Base-by-base conservation (phyloP, 2,888 invertebrate genomes). In the Spilosoma lubricipeda region DNA sequence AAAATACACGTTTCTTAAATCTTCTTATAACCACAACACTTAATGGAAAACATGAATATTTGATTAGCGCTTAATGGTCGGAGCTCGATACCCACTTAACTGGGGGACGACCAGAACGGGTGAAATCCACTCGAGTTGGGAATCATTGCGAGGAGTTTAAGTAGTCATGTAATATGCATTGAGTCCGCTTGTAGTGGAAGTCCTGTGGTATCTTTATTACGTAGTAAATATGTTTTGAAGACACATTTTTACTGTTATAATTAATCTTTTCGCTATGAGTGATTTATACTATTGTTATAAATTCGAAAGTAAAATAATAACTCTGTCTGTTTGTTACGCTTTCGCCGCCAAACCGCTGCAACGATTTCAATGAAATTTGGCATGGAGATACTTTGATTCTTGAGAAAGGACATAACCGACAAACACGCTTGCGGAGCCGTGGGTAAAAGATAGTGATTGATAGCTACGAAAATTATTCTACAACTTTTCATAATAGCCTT, bases 31-130 rank as follows among this genome's bases (percentile, higher is more conserved):
- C 42, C 27, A 56, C 59, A 66, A 65, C 36, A 59, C 68, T 67
- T 59, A 48, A 77, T 75, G 72, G 70, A 64, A 30, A 66, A 23
- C 33, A 66, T 67, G 67, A 67, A 67, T 67, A 67, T 67, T 67
- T 67, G 48, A 67, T 67, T 33, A n/a, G 67, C 48, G 68, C n/a
- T 56, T 39, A 56, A 39, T 52, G 39, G 36, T 65, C 45, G 20
- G 67, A 33, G 45, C 33, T 23, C 48, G 48, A 67, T 67, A 48
- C 48, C 48, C 67, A 48, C 48, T 67, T 67, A 15, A 48, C 30
- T 7, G 30, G 42, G 33, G 33, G 48, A 67, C 30, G 45, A 20
- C 67, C 23, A 33, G 67, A 67, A 67, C 23, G 67, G 45, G 48
- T 48, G 67, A 27, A 27, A 27, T 48, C 15, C 45, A 4, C 45